These are phyloP conservation scores for Sceloporus tristichus DNA, from an alignment of 2,113 vertebrate species.

Conservation along the genomic window DNA sequence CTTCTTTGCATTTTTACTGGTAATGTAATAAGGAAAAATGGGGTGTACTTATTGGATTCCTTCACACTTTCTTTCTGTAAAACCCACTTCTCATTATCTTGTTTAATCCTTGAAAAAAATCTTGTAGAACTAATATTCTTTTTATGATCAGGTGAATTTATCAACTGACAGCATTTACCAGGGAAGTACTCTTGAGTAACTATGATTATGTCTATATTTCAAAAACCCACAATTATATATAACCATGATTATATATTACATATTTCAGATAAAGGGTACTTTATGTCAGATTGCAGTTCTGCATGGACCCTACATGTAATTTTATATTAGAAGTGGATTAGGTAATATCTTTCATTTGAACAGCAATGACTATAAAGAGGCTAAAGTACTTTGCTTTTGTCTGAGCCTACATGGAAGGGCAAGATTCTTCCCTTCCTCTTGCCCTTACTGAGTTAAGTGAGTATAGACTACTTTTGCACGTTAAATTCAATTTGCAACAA, in stretches of 20 bases:
- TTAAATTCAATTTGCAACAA: too few relatives aligned
- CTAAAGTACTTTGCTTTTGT: too few relatives aligned
- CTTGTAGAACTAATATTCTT: constrained; percentile 74
- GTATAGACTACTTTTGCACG: too few relatives aligned
- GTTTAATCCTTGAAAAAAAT: constrained; percentile 73
- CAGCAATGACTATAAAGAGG: too few relatives aligned
- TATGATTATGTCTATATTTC: constrained; percentile 56
- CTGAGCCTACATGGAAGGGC: too few relatives aligned
- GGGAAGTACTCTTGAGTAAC: constrained; percentile 65
- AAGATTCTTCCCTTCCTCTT: too few relatives aligned
- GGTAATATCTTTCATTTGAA: not conserved
- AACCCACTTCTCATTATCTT: constrained; percentile 71
- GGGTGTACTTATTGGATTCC: constrained; percentile 61
- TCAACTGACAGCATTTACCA: constrained; percentile 65
- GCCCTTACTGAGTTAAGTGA: too few relatives aligned
- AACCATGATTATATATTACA: constrained; percentile 66
- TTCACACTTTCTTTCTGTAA: constrained; percentile 63
- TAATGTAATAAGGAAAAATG: constrained; percentile 56
- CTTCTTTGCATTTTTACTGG: constrained; percentile 67
- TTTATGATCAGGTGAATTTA: constrained; percentile 77
- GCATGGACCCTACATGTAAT: constrained; percentile 25
- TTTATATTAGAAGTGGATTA: not conserved
- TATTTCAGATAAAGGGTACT: constrained; percentile 70
- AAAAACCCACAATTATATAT: not conserved
- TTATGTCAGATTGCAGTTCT: constrained; percentile 23